Evolutionary conservation across 2,888 invertebrate species (phyloP).

Genomic region (Drosophila ustulata): DNA sequence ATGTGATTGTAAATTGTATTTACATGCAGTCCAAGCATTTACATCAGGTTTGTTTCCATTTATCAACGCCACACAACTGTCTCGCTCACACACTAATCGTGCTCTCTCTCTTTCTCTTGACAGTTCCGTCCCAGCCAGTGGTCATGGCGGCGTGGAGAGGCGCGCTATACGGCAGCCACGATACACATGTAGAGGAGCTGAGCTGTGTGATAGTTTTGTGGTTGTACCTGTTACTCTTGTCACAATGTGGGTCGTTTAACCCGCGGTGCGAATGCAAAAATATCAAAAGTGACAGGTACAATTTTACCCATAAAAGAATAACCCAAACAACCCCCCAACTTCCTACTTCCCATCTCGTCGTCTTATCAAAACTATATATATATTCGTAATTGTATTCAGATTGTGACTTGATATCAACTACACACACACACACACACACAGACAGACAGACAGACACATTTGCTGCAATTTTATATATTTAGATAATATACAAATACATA

Average conservation of each 20-base stretch:
- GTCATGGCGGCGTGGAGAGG: slow-evolving; percentile 96
- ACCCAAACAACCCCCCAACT: background rate
- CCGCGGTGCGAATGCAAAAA: slow-evolving; percentile 20
- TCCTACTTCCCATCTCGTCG: slow-evolving; percentile 4
- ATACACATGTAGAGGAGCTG: slow-evolving; percentile 92
- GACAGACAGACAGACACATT: background rate
- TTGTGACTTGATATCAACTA: slow-evolving; percentile 23
- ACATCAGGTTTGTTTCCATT: slow-evolving; percentile 82
- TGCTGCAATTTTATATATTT: slow-evolving; percentile 1
- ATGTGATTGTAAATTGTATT: slow-evolving; percentile 33
- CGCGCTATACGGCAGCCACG: slow-evolving; percentile 96
- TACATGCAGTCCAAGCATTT: slow-evolving; percentile 85
- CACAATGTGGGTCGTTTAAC: slow-evolving; percentile 10
- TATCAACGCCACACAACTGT: background rate
- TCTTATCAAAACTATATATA: background rate
- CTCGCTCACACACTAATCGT: slow-evolving; percentile 3
- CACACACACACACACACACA: background rate
- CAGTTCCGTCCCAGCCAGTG: slow-evolving; percentile 98
- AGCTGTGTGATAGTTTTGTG: slow-evolving; percentile 18
- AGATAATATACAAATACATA: slow-evolving; percentile 1
- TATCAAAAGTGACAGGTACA: slow-evolving; percentile 21
- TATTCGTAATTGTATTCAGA: slow-evolving; percentile 3
- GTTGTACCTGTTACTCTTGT: slow-evolving; percentile 35
- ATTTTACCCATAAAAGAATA: slow-evolving; percentile 5
- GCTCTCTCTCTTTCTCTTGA: slow-evolving; percentile 13